Evolutionary conservation across 2,888 invertebrate species (phyloP), one percentile per base, ranked within the genome.

Genomic region (Watsonalla cultraria): DNA sequence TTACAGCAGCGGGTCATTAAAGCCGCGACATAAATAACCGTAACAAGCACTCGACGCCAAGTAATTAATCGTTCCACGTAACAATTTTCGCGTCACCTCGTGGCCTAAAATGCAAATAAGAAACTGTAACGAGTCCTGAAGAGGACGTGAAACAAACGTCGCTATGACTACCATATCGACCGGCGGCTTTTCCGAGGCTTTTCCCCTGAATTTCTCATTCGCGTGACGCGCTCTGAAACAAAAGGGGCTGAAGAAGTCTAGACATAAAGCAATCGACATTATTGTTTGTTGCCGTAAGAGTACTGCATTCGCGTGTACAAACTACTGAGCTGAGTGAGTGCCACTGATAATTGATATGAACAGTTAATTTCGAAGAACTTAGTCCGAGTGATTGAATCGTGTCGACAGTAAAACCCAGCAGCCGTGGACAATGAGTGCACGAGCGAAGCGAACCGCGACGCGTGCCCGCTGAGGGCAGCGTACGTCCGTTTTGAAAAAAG

Each of bases 101-200:
- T 88, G 87, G 80, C 89, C 88, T 87, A 80, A 81, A 84, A 90
- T 90, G 85, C 84, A 86, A 89, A 89, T 86, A 76, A 57, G 68
- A 80, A 81, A 83, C 82, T 71, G 68, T 75, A 75, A 68, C 72
- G 75, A 77, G 73, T 82, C 77, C 78, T 80, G 70, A 62, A 70
- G 66, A 75, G 70, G 83, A 85, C 84, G 79, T 86, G 81, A 89
- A 90, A 86, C 89, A 86, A 80, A 80, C 85, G 87, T 90, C 80
- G 60, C 85, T 81, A 90, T 89, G 83, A 72, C 81, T 76, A 90
- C 84, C 50, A 66, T 90, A 90, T 90, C 90, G 90, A 90, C 78
- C 88, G 81, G 78, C 81, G 88, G 85, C 85, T 86, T 90, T 90
- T 84, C 88, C 85, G 84, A 88, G 84, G 82, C 84, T 84, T 85